phyloP scores from a whole-genome alignment of 2,888 invertebrate genomes.

The Thumatha senex region DNA sequence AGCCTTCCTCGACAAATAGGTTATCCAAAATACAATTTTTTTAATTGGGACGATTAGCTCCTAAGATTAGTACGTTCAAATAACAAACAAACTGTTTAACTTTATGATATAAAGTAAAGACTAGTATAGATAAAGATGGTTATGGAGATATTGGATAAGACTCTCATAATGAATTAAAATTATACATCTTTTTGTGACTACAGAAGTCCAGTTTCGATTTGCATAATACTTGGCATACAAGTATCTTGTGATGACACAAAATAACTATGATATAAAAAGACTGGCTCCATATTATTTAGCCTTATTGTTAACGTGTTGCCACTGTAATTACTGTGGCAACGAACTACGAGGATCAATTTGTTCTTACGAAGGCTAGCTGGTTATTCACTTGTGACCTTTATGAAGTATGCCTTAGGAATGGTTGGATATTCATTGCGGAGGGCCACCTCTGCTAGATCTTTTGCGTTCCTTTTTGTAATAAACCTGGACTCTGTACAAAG shows the following conservation, averaged over 20 bases:
- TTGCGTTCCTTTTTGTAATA: constrained; percentile 16
- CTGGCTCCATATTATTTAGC: constrained; percentile 39
- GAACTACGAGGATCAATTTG: constrained; percentile 51
- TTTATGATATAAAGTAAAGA: too few species aligned
- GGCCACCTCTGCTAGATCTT: neutral
- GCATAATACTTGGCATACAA: constrained; percentile 40
- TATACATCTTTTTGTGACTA: neutral
- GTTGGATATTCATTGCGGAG: constrained; percentile 41
- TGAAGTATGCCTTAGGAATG: constrained; percentile 54
- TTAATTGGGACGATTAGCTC: too few species aligned
- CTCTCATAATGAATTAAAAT: neutral
- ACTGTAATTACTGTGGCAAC: constrained; percentile 69
- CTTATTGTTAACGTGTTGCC: constrained; percentile 52
- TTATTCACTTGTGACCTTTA: constrained; percentile 79
- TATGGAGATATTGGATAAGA: neutral
- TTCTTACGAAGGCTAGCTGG: constrained; percentile 58
- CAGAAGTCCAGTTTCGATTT: constrained; percentile 13
- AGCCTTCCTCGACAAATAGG: too few species aligned
- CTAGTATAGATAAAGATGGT: too few species aligned
- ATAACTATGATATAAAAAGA: constrained; percentile 55
- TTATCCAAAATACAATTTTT: too few species aligned
- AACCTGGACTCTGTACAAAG: constrained; percentile 1
- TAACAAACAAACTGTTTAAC: too few species aligned
- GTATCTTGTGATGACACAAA: constrained; percentile 43
- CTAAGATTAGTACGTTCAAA: too few species aligned